phyloP scores from a whole-genome alignment of 2,797 vertebrate species.

The Cynopterus sphinx region DNA sequence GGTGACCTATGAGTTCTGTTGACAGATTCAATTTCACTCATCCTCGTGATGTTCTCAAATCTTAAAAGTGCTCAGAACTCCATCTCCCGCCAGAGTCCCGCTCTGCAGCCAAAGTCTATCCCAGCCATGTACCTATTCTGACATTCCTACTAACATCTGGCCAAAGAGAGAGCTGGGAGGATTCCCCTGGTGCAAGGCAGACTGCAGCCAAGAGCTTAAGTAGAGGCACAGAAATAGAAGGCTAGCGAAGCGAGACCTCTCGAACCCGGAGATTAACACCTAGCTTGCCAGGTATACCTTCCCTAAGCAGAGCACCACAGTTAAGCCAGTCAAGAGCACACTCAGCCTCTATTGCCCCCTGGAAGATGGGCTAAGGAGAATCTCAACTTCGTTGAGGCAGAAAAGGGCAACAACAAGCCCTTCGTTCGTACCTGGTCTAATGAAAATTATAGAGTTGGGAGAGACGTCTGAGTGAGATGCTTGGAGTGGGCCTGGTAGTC shows the following conservation, averaged over 20 bases:
- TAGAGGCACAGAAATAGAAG: neutral
- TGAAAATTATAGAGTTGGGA: conserved; percentile 76
- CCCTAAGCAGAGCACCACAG: conserved; percentile 60
- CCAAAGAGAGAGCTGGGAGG: conserved; percentile 53
- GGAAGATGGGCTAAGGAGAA: neutral
- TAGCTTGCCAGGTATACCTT: neutral
- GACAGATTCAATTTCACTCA: neutral
- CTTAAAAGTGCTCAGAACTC: neutral
- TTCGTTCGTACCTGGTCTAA: conserved; percentile 76
- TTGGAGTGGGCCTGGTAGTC: conserved; percentile 61
- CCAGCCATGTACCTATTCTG: neutral
- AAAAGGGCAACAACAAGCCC: neutral
- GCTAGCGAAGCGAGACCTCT: conserved; percentile 57
- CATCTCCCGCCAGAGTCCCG: neutral
- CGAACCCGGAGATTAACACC: neutral
- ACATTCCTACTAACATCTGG: neutral
- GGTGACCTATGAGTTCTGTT: neutral
- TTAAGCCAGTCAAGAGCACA: conserved; percentile 32
- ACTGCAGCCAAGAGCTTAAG: conserved; percentile 21
- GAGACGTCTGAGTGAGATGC: conserved; percentile 76
- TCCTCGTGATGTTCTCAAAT: neutral
- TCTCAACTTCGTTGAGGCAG: conserved; percentile 19
- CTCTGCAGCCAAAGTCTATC: neutral
- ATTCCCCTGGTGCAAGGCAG: conserved; percentile 29
- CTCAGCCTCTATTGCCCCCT: neutral